Percentiles rank a stretch among this genome's conserved stretches.
Conservation (phyloP, 2,797 vertebrate genomes). For the Pitangus sulphuratus region DNA sequence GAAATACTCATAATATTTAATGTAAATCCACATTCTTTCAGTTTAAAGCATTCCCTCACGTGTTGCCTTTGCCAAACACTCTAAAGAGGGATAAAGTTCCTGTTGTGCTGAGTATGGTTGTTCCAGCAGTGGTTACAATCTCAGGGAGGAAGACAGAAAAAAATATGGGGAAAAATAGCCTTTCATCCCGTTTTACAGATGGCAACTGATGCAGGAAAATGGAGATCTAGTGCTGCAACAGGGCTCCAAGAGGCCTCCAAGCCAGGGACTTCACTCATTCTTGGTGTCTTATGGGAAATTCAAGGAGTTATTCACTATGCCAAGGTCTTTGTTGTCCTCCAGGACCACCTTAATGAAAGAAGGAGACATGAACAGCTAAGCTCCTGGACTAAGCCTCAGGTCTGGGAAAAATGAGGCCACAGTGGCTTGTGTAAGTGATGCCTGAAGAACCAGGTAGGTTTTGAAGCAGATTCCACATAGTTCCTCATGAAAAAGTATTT, state of each 20-base stretch:
- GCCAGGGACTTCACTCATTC: not conserved
- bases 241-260: not conserved
- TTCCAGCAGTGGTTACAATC: not conserved
- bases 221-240: not conserved
- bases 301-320: not conserved
- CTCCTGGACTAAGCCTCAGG: not conserved
- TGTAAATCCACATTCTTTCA: not conserved
- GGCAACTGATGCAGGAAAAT: not conserved
- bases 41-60: not conserved
- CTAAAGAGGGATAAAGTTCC: not conserved
- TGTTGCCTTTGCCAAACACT: not conserved
- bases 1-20: not conserved
- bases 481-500: not conserved
- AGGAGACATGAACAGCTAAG: rapidly evolving
- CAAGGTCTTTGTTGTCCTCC: not conserved
- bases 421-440: not conserved
- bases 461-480: not conserved
- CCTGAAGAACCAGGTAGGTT: not conserved
- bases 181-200: not conserved
- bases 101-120: not conserved
- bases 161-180: not conserved
- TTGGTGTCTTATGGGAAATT: not conserved
- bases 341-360: not conserved
- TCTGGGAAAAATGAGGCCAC: not conserved
- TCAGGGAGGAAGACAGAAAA: not conserved